phyloP scores from a whole-genome alignment of 2,888 invertebrate species.

The Drosophila meridionalis region DNA sequence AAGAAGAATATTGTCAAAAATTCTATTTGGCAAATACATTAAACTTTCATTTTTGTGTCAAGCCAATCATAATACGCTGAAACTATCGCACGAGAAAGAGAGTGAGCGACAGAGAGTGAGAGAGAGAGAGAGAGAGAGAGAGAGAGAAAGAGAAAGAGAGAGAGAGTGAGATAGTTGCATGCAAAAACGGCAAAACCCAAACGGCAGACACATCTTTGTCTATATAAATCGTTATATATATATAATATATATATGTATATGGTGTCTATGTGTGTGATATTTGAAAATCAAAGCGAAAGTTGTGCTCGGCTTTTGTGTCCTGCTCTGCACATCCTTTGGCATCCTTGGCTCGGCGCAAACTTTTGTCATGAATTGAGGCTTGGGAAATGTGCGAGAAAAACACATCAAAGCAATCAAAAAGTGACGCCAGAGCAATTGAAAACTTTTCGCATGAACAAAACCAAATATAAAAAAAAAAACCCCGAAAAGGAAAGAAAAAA shows the following conservation, averaged over 20 bases:
- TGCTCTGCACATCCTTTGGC: constrained; percentile 26
- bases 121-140: not conserved
- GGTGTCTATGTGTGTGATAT: constrained; percentile 44
- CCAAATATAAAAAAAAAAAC: not conserved
- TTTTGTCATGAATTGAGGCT: constrained; percentile 79
- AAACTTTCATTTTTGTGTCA: constrained; percentile 83
- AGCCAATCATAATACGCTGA: constrained; percentile 57
- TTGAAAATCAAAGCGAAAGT: constrained; percentile 80
- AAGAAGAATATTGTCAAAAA: constrained; percentile 65
- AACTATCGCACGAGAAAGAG: not conserved
- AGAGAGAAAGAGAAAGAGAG: not conserved
- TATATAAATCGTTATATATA: constrained; percentile 1
- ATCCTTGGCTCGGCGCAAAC: constrained; percentile 59
- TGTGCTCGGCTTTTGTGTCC: constrained; percentile 59
- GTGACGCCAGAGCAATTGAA: constrained; percentile 81
- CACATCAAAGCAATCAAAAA: constrained; percentile 81
- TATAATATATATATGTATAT: not conserved
- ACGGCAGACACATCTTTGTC: constrained; percentile 20
- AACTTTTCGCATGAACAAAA: constrained; percentile 73
- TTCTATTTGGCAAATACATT: constrained; percentile 83
- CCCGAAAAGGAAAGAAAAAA: constrained; percentile 23
- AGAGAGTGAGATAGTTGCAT: constrained; percentile 17
- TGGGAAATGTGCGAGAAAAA: constrained; percentile 79
- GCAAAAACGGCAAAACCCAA: constrained; percentile 45
- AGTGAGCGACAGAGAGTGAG: not conserved